Conservation (phyloP, 2,797 vertebrate genomes). For the Molossus alvarezi region DNA sequence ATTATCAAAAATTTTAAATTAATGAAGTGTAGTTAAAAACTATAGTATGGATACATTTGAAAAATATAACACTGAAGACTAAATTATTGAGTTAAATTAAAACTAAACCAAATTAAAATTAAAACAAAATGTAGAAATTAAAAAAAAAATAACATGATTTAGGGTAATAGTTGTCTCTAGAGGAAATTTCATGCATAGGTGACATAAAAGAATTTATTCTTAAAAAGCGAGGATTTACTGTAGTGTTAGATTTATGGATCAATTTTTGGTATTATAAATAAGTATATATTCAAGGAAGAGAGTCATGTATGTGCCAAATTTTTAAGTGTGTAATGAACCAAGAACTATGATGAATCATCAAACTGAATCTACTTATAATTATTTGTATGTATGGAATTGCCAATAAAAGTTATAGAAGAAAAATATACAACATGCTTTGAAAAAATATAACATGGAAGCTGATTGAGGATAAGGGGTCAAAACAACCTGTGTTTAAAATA, state of each 20-base stretch:
- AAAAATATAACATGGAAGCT: background rate
- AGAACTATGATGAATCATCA: background rate
- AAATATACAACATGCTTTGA: background rate
- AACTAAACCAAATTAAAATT: background rate
- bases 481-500: background rate
- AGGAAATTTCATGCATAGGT: background rate
- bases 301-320: background rate
- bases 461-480: background rate
- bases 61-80: background rate
- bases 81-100: background rate
- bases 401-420: background rate
- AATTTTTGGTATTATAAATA: conserved; percentile 31
- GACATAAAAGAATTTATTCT: background rate
- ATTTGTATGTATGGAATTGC: background rate
- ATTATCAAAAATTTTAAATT: conserved; percentile 20
- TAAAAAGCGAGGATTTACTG: background rate
- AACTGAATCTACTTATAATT: background rate
- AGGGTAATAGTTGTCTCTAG: background rate
- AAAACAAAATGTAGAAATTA: background rate
- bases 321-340: background rate
- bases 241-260: background rate
- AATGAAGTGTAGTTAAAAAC: conserved; percentile 1
- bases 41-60: background rate
- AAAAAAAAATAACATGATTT: background rate
- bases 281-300: background rate